Evolutionary conservation across 2,113 vertebrate species (phyloP).

Genomic region (Clupea harengus): DNA sequence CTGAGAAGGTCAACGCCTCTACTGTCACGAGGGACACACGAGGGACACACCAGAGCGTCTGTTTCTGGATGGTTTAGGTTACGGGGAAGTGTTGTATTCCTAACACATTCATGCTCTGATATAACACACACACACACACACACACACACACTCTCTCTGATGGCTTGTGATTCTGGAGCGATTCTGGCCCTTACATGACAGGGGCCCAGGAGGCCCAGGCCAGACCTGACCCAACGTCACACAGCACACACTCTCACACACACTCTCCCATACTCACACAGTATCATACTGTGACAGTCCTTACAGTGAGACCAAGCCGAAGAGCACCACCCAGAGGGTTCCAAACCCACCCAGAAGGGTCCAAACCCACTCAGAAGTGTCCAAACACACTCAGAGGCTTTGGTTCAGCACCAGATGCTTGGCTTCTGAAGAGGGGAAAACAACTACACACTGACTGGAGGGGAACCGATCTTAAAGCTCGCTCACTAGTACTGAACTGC

Average conservation of each 20-base stretch:
- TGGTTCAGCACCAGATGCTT: constrained; percentile 80
- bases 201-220: not conserved
- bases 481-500: no score
- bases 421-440: constrained; percentile 47
- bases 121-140: not conserved
- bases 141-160: not conserved
- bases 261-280: not conserved
- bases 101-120: not conserved
- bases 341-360: no score
- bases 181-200: not conserved
- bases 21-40: no score
- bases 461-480: not conserved
- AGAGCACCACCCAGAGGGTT: not conserved
- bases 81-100: not conserved
- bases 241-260: not conserved
- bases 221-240: not conserved
- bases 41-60: not conserved
- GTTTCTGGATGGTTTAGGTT: not conserved
- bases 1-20: not conserved
- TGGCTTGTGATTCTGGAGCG: not conserved
- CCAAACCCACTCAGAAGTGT: no score
- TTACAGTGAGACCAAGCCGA: not conserved
- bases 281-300: not conserved
- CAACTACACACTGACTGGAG: constrained; percentile 59
- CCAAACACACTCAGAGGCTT: constrained; percentile 55